Conservation (phyloP, 1,140 invertebrate genomes). For the Monomorium pharaonis region DNA sequence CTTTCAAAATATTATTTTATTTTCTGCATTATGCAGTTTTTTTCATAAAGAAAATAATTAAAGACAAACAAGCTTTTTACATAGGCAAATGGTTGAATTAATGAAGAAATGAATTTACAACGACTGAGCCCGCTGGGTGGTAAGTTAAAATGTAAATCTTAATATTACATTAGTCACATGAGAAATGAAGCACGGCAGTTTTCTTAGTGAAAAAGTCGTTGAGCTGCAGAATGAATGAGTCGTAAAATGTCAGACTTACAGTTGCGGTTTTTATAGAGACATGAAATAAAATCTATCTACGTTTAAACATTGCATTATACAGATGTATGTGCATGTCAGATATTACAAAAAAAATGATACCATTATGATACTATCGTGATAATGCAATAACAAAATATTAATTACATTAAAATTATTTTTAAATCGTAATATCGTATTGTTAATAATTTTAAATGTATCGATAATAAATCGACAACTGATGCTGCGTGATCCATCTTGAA, state of each 20-base stretch:
- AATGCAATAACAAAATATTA: neutral
- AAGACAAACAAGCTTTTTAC: neutral
- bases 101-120: constrained; percentile 44
- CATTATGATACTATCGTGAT: too few species aligned
- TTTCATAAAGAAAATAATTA: neutral
- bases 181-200: constrained; percentile 45
- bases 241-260: constrained; percentile 61
- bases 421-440: neutral
- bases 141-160: constrained; percentile 60
- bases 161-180: constrained; percentile 53
- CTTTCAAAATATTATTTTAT: neutral
- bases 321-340: neutral
- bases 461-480: neutral
- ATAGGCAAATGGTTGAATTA: neutral
- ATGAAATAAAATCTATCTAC: neutral
- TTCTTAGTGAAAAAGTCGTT: constrained; percentile 60
- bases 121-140: neutral
- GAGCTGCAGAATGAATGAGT: constrained; percentile 51
- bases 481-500: neutral
- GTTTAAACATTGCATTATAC: neutral
- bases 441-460: neutral
- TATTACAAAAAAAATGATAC: neutral
- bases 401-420: neutral
- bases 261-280: neutral
- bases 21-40: neutral